Evolutionary conservation across 1,140 invertebrate genomes (phyloP), one percentile per base, ranked within the genome.

Genomic region (Leptoteleia sp.): DNA sequence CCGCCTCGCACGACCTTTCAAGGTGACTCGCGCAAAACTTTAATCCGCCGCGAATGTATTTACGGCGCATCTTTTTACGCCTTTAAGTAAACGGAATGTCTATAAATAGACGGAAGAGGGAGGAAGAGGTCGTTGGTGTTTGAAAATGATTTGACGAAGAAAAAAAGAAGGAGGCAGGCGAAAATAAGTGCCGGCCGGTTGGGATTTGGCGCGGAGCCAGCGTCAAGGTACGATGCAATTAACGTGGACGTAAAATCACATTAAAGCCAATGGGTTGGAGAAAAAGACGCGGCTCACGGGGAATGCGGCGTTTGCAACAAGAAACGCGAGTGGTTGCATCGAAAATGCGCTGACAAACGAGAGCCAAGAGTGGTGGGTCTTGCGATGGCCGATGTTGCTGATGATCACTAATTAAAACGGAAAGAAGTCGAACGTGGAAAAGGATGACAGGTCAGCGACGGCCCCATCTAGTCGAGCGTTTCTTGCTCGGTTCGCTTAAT

Each of bases 291-390:
- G n/a, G n/a, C n/a, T n/a, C n/a, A n/a, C n/a, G n/a, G 43, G 16
- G 61, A 64, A 52, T 42, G 61, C 61, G 25, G 25, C 15, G n/a
- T n/a, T n/a, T n/a, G n/a, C n/a, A n/a, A n/a, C n/a, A n/a, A 71
- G 61, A 71, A 71, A 45, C 6, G 31, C 22, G 17, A 65, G 47
- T 5, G 27, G 19, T 52, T 13, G 38, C 22, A 37, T 59, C 70
- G 52, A 73, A 64, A 64, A 71, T 37, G 38, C 61, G 45, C 71
- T 65, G 71, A 75, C 71, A 75, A 67, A 75, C 59, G 54, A 61
- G 52, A 25, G 16, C 8, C 16, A 3, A 22, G 19, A 22, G 5
- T 22, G 2, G 29, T 54, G 27, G 15, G 62, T 15, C 27, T 15
- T 38, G 43, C 27, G 52, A 71, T 52, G 54, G 55, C 9, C 13